Evolutionary conservation across 2,888 invertebrate genomes (phyloP).

Genomic region (Cosmia trapezina): DNA sequence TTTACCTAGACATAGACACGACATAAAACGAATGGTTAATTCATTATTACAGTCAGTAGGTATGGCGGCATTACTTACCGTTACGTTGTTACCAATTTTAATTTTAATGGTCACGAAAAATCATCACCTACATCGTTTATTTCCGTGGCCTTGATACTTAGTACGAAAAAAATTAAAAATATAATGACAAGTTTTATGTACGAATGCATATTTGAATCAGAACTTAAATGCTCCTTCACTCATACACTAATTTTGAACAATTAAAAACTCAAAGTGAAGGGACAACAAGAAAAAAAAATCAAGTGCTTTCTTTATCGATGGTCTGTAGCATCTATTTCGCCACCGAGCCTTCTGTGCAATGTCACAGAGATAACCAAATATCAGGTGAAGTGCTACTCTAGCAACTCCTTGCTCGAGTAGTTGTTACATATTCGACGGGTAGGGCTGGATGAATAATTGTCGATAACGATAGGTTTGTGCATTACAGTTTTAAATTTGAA

Average conservation of each 20-base stretch:
- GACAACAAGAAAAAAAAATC: conserved; percentile 51
- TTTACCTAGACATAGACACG: no score
- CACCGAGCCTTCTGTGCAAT: conserved; percentile 81
- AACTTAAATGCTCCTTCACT: background rate
- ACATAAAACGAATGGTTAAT: no score
- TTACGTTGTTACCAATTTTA: background rate
- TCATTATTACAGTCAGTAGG: no score
- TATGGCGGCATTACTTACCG: background rate
- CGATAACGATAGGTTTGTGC: conserved; percentile 36
- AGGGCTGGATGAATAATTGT: conserved; percentile 59
- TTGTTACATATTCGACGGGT: conserved; percentile 73
- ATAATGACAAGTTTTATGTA: background rate
- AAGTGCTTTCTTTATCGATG: conserved; percentile 62
- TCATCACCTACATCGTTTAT: no score
- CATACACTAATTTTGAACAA: conserved; percentile 18
- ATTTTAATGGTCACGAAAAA: background rate
- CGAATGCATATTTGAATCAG: background rate
- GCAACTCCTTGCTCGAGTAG: conserved; percentile 73
- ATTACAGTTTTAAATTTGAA: background rate
- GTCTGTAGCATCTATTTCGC: conserved; percentile 82
- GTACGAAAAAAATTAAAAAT: background rate
- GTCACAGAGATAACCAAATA: conserved; percentile 82
- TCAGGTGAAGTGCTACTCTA: conserved; percentile 84
- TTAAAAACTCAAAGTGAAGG: conserved; percentile 34
- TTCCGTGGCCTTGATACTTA: background rate